phyloP scores from a whole-genome alignment of 2,113 vertebrate genomes.

The Campylomormyrus tamandua region DNA sequence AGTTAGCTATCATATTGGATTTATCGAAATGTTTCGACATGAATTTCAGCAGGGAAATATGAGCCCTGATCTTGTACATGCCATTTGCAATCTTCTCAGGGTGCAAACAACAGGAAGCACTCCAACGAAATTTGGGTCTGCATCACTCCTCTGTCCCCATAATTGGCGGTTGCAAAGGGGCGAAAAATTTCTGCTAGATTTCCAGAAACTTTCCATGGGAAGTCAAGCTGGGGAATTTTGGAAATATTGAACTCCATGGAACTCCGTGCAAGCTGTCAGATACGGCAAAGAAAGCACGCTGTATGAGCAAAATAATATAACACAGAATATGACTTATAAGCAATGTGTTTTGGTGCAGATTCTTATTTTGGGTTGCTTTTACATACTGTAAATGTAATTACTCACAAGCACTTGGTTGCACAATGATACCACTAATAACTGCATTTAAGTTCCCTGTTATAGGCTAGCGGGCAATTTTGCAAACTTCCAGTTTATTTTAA shows the following conservation, averaged over 20 bases:
- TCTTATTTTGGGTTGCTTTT: neutral
- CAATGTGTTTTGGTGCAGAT: neutral
- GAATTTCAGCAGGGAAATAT: conserved; percentile 28
- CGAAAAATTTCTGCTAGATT: neutral
- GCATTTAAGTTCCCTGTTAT: neutral
- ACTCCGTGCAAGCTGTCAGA: too few species aligned
- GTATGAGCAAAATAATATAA: neutral
- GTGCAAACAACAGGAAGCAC: neutral
- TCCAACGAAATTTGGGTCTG: neutral
- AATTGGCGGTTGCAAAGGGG: neutral
- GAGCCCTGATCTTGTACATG: conserved; percentile 6
- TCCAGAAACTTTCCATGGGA: neutral
- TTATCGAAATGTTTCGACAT: conserved; percentile 28
- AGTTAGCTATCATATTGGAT: conserved; percentile 27
- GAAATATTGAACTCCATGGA: neutral
- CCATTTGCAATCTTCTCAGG: neutral
- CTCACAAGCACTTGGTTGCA: neutral
- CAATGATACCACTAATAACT: neutral
- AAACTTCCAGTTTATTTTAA: neutral
- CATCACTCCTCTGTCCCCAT: neutral
- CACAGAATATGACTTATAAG: neutral
- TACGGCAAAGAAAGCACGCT: neutral
- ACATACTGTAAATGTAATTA: neutral
- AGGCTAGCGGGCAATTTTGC: neutral
- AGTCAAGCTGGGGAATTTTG: neutral